These are phyloP conservation scores for Typhlichthys subterraneus DNA, from an alignment of 2,797 vertebrate species.

Conservation along the genomic window DNA sequence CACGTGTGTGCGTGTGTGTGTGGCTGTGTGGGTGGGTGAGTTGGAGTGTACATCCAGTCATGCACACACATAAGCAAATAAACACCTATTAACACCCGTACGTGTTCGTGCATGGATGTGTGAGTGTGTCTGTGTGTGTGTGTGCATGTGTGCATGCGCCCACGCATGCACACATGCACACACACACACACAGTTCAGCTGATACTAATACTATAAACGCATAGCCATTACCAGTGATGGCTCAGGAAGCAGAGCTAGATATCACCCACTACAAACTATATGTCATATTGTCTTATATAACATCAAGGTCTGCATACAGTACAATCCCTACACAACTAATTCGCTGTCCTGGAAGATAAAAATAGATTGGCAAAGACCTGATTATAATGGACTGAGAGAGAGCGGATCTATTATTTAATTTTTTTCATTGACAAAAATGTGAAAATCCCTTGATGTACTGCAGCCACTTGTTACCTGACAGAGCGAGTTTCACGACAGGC, in stretches of 20 bases:
- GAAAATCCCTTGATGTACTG: slow-evolving; percentile 16
- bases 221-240: background rate
- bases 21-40: background rate
- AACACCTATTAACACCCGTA: no score
- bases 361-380: slow-evolving; percentile 72
- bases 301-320: slow-evolving; percentile 67
- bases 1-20: slow-evolving; percentile 6
- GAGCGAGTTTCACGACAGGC: slow-evolving; percentile 5
- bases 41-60: background rate
- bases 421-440: slow-evolving; percentile 24
- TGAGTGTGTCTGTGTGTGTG: background rate
- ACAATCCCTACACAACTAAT: slow-evolving; percentile 62
- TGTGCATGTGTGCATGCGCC: background rate
- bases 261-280: slow-evolving; percentile 36
- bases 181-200: no score
- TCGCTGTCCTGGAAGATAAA: slow-evolving; percentile 68
- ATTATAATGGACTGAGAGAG: slow-evolving; percentile 62
- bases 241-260: slow-evolving; percentile 14
- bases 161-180: no score
- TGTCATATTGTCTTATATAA: slow-evolving; percentile 72
- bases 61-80: no score
- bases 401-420: slow-evolving; percentile 16
- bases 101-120: background rate
- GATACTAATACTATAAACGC: background rate
- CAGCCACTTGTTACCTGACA: slow-evolving; percentile 24